Conservation (phyloP, 2,113 vertebrate species). For the Oncorhynchus keta region DNA sequence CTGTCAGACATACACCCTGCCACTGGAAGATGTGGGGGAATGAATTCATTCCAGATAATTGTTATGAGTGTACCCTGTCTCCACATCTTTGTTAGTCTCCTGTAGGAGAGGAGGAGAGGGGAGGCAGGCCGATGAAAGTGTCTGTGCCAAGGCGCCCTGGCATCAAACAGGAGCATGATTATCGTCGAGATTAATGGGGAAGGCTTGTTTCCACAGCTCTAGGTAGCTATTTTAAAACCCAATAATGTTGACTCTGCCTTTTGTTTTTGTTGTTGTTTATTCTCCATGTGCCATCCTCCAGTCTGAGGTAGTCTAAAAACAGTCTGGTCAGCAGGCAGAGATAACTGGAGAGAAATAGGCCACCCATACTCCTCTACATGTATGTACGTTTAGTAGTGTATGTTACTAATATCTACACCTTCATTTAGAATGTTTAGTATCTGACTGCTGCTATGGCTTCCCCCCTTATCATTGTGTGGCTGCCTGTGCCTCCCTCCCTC, state of each 20-base stretch:
- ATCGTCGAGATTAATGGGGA: conserved; percentile 14
- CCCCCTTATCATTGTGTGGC: background rate
- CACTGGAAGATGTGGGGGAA: background rate
- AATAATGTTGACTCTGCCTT: background rate
- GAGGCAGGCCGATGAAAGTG: background rate
- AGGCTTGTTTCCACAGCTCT: conserved; percentile 33
- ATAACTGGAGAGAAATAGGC: too few relatives aligned
- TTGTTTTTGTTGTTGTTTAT: too few relatives aligned
- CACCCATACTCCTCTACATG: too few relatives aligned
- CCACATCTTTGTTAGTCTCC: background rate
- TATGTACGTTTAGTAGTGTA: too few relatives aligned
- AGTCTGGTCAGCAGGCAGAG: too few relatives aligned
- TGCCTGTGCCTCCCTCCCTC: background rate
- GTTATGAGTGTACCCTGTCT: background rate
- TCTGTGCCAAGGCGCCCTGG: background rate
- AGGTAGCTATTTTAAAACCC: background rate
- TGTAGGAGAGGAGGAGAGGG: too few relatives aligned
- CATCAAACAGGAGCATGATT: conserved; percentile 24
- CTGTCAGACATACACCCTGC: background rate
- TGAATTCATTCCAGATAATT: conserved; percentile 7
- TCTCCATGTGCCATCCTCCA: too few relatives aligned
- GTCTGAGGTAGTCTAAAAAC: too few relatives aligned
- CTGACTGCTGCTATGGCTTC: background rate
- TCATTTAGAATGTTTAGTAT: too few relatives aligned
- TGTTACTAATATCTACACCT: too few relatives aligned